Base-by-base conservation (phyloP, 2,113 vertebrate species). In the Tautogolabrus adspersus region DNA sequence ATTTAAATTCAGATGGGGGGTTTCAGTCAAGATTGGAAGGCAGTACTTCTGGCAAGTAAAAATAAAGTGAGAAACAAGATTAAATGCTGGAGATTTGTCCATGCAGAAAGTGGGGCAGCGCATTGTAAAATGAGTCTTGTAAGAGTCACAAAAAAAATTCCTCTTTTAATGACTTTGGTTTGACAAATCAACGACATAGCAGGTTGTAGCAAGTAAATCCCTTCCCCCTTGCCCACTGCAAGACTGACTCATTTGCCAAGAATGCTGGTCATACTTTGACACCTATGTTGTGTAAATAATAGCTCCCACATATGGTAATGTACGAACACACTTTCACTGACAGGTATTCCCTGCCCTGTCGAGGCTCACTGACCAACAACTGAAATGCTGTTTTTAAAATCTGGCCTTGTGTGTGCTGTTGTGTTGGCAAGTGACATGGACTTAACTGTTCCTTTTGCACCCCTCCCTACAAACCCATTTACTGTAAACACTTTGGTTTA, bases 361-460 rank as follows among this genome's bases (percentile, higher is more conserved):
- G 19, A 70, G 22, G 70, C 37, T 72, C 34, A 49, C 51, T 67
- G 74, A 73, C 64, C 38, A 69, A 63, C 74, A 59, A 70, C 44
- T 68, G 13, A 59, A 82, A 75, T 72, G 60, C 70, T 64, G 46
- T 37, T 64, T 74, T 75, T 72, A 3, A 64, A 52, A 52, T 57
- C 12, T 76, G 51, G 19, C 61, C 37, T 40, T 54, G n/a, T 61
- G 38, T 54, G 26, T 59, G 58, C 13, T 71, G 38, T 75, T 86
- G 65, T 69, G 49, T 71, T 71, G 46, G 19, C 30, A 56, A 42
- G 56, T 49, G 30, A 67, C 51, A 40, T 63, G 61, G 87, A 79
- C 70, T 89, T 82, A 84, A 81, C 76, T 87, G 87, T 90, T 82
- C 86, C 47, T 70, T 59, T 68, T 72, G 60, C 72, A 69, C 40